phyloP scores from a whole-genome alignment of 1,140 invertebrate species.

The Drosophila tristis region DNA sequence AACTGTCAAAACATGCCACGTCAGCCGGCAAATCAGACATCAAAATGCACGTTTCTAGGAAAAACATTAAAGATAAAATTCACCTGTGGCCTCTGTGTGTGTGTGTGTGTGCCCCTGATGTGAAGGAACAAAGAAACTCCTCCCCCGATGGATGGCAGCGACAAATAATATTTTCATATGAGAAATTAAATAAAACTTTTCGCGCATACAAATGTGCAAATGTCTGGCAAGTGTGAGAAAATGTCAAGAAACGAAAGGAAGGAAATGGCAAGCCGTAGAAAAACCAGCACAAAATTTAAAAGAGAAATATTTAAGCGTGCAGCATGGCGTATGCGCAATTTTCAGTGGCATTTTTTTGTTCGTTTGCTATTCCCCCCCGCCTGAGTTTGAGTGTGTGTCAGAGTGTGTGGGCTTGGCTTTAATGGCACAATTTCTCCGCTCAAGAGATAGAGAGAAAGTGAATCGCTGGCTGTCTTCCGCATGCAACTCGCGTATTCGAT shows the following conservation, averaged over 20 bases:
- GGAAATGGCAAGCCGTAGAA: background rate
- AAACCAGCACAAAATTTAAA: conserved; percentile 46
- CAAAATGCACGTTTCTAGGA: conserved; percentile 22
- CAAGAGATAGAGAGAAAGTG: conserved; percentile 11
- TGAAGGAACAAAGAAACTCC: background rate
- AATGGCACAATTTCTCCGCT: conserved; percentile 32
- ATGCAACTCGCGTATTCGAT: conserved; percentile 68
- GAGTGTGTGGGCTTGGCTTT: no score
- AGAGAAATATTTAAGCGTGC: conserved; percentile 60
- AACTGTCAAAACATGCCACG: conserved; percentile 41
- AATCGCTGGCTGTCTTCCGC: conserved; percentile 21
- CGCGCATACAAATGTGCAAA: conserved; percentile 28
- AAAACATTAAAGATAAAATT: no score
- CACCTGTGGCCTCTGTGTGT: conserved; percentile 16
- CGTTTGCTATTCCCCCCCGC: background rate
- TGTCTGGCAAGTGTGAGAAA: conserved; percentile 46
- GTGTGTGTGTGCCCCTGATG: background rate
- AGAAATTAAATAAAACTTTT: conserved; percentile 53
- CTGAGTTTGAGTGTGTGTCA: conserved; percentile 6
- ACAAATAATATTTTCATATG: conserved; percentile 44
- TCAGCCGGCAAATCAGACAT: conserved; percentile 42
- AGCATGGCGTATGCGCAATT: conserved; percentile 61
- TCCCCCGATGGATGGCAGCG: background rate
- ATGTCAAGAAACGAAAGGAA: conserved; percentile 33
- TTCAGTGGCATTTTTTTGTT: conserved; percentile 13